Percentiles rank a stretch among this genome's conserved stretches.
Evolutionary conservation across 2,113 vertebrate species (phyloP).

Genomic region (Tinamus guttatus): DNA sequence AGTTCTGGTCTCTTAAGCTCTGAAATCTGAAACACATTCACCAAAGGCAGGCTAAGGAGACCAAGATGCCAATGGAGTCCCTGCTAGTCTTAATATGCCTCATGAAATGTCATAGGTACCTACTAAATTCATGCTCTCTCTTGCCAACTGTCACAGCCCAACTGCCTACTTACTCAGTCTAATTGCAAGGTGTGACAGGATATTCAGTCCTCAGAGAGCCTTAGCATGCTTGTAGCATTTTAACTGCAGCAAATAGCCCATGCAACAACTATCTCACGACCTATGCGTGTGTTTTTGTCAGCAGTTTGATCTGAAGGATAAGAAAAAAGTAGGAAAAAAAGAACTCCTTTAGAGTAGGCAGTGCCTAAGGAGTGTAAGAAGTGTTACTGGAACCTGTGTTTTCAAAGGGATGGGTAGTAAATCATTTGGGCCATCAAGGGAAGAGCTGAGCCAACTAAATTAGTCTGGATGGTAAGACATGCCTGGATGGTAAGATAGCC

Average conservation of each 20-base stretch:
- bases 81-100: not conserved
- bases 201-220: not conserved
- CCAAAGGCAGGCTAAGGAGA: not conserved
- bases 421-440: constrained; percentile 18
- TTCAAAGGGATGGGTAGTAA: constrained; percentile 23
- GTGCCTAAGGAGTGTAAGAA: not conserved
- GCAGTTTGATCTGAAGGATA: not conserved
- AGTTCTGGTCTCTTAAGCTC: not conserved
- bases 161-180: not conserved
- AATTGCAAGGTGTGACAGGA: not conserved
- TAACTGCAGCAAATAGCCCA: not conserved
- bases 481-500: not conserved
- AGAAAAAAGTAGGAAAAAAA: not conserved
- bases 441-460: constrained; percentile 40
- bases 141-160: not conserved
- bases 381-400: not conserved
- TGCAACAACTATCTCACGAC: not conserved
- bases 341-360: not conserved
- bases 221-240: not conserved
- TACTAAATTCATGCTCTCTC: not conserved
- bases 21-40: not conserved
- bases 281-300: not conserved
- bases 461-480: constrained; percentile 26
- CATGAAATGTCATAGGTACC: not conserved
- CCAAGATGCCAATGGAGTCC: not conserved